A percentile compares a stretch with the other conserved stretches of the same genome.
Conservation (phyloP, 1,140 invertebrate genomes). For the Trachymyrmex septentrionalis region DNA sequence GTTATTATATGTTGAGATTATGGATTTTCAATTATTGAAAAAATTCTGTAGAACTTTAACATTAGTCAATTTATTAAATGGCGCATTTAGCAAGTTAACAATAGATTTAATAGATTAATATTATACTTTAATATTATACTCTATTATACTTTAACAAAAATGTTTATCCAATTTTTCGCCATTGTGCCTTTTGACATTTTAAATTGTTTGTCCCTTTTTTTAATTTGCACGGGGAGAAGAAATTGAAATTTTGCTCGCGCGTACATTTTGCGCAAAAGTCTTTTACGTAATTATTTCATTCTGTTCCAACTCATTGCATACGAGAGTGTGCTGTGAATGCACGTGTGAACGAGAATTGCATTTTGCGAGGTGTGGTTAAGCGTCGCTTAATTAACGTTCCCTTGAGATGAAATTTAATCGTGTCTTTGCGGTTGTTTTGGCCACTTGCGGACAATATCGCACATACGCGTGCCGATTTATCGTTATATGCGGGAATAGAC, state of each 20-base stretch:
- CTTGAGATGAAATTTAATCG: conserved; percentile 46
- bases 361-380: background rate
- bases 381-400: conserved; percentile 43
- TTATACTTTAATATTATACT: background rate
- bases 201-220: background rate
- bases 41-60: background rate
- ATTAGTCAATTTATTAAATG: background rate
- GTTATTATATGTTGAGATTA: background rate
- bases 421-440: conserved; percentile 31
- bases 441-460: conserved; percentile 22
- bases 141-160: too few relatives aligned
- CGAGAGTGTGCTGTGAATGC: background rate
- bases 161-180: background rate
- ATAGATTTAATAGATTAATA: background rate
- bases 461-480: conserved; percentile 16
- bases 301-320: background rate
- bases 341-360: conserved; percentile 27
- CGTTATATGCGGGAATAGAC: conserved; percentile 7
- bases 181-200: background rate
- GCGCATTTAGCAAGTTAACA: background rate
- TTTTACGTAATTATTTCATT: background rate
- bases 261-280: background rate
- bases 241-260: background rate
- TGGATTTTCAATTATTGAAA: background rate
- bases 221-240: background rate